These are phyloP conservation scores for Brenthis ino DNA, from an alignment of 2,888 invertebrate species.

Conservation along the genomic window DNA sequence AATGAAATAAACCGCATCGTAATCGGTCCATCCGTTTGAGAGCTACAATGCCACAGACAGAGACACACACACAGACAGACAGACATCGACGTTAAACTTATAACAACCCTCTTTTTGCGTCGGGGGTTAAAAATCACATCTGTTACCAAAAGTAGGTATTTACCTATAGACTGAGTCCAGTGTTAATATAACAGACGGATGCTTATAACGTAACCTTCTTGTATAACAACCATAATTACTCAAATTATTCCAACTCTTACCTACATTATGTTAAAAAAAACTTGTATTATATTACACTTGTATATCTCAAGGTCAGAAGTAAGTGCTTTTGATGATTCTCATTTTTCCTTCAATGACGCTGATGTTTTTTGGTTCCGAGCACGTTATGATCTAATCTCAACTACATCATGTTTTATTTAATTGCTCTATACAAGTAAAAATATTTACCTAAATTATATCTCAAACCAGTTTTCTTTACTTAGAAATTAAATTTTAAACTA, in stretches of 20 bases:
- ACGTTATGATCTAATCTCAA: slow-evolving; percentile 17
- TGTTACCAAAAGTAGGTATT: too few relatives aligned
- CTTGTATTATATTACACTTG: not conserved
- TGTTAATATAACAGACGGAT: too few relatives aligned
- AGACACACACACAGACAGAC: too few relatives aligned
- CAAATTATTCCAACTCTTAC: not conserved
- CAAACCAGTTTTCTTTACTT: not conserved
- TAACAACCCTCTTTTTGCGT: too few relatives aligned
- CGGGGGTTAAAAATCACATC: too few relatives aligned
- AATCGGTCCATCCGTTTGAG: too few relatives aligned
- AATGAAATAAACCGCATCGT: too few relatives aligned
- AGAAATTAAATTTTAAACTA: too few relatives aligned
- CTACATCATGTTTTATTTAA: slow-evolving; percentile 11
- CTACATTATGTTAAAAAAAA: not conserved
- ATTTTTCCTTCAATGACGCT: slow-evolving; percentile 17
- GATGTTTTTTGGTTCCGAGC: slow-evolving; percentile 16
- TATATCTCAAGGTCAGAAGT: slow-evolving; percentile 33
- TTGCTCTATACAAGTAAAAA: not conserved
- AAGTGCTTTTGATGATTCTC: slow-evolving; percentile 31
- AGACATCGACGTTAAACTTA: too few relatives aligned
- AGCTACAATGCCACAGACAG: too few relatives aligned
- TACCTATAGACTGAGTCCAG: too few relatives aligned
- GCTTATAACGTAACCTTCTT: too few relatives aligned
- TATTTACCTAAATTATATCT: not conserved
- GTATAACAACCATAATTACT: not conserved